Conservation (phyloP, 2,113 vertebrate genomes). For the Cathartes aura region DNA sequence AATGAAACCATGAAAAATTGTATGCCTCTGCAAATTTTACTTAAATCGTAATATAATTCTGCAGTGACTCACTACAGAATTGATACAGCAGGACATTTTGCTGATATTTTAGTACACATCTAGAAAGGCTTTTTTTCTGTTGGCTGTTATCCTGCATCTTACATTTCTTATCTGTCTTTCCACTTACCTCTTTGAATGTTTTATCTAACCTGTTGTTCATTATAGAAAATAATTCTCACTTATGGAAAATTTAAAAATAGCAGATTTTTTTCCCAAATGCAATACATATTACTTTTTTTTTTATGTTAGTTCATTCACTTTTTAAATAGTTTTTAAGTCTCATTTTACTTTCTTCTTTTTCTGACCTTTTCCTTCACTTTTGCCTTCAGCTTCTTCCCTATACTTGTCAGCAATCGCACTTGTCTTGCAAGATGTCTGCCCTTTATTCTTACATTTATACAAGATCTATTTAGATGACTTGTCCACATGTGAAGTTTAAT, state of each 20-base stretch:
- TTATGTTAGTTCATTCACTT: not conserved
- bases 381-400: not conserved
- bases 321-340: not conserved
- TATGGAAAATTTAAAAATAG: not conserved
- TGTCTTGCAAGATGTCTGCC: not conserved
- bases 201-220: not conserved
- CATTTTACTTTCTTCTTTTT: not conserved
- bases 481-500: not conserved
- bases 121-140: not conserved
- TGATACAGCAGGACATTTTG: not conserved
- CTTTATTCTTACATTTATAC: not conserved
- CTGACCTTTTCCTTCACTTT: not conserved
- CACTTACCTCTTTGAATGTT: not conserved
- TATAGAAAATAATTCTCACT: not conserved
- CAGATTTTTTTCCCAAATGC: not conserved
- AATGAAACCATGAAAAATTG: not conserved
- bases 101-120: not conserved
- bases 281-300: rapidly evolving
- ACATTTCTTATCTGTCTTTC: not conserved
- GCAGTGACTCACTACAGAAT: not conserved
- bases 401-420: not conserved
- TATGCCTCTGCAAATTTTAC: not conserved
- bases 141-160: not conserved
- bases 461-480: not conserved
- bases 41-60: not conserved